Conservation (phyloP, 2,797 vertebrate species). For the Poecile montanus region DNA sequence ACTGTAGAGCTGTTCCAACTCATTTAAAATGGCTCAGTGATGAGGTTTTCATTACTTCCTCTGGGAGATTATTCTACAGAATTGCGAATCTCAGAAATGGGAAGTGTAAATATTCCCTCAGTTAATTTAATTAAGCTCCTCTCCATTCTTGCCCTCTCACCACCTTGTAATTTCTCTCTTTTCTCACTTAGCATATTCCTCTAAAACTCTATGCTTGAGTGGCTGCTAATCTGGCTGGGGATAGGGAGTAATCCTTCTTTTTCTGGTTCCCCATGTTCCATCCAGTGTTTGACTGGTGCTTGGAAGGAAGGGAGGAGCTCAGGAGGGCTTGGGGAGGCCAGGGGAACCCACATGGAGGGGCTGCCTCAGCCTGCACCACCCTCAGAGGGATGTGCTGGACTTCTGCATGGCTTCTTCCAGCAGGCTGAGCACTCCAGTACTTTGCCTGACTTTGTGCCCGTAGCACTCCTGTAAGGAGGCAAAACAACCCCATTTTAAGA, state of each 20-base stretch:
- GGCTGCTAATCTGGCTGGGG: neutral
- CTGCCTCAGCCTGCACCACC: neutral
- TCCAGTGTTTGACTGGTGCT: neutral
- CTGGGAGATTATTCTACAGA: conserved; percentile 41
- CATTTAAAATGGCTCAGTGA: conserved; percentile 50
- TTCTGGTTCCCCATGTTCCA: neutral
- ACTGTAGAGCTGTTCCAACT: conserved; percentile 2
- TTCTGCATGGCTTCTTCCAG: neutral
- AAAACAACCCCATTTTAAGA: neutral
- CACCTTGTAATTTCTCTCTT: conserved; percentile 17
- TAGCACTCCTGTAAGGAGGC: neutral
- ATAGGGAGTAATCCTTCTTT: neutral
- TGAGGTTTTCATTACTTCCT: conserved; percentile 53
- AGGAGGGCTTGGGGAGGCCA: accelerated
- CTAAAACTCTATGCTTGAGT: neutral
- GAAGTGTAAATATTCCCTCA: conserved; percentile 61
- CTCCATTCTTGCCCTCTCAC: conserved; percentile 4
- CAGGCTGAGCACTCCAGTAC: neutral
- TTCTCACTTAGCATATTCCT: neutral
- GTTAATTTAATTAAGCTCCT: conserved; percentile 62
- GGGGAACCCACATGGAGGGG: accelerated
- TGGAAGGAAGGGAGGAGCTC: neutral
- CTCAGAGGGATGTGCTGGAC: neutral
- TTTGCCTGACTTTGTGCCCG: neutral
- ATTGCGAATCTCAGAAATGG: conserved; percentile 47